A percentile compares a stretch with the other conserved stretches of the same genome.
phyloP scores from a whole-genome alignment of 2,797 vertebrate genomes.

The Botia kubotai region DNA sequence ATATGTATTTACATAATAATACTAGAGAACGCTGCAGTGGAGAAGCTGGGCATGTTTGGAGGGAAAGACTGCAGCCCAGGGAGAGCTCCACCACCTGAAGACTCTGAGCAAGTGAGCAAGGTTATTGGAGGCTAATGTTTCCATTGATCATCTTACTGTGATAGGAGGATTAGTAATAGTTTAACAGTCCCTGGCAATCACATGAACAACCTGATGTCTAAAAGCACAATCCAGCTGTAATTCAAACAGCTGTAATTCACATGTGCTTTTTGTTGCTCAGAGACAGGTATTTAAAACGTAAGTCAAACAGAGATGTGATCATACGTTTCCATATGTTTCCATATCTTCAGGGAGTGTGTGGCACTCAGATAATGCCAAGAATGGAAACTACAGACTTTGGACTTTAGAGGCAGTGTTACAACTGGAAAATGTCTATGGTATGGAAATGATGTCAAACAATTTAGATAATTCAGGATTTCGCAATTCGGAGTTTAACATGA shows the following conservation, averaged over 20 bases:
- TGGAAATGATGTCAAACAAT: neutral
- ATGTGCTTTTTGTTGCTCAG: neutral
- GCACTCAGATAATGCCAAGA: neutral
- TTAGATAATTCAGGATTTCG: too few relatives aligned
- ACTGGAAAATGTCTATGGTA: neutral
- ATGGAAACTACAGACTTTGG: conserved; percentile 15
- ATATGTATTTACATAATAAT: too few relatives aligned
- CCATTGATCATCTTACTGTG: neutral
- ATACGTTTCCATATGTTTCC: neutral
- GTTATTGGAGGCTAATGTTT: neutral
- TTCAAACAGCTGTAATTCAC: neutral
- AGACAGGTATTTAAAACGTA: neutral
- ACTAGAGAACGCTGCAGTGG: too few relatives aligned
- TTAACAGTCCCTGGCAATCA: neutral
- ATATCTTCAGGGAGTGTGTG: neutral
- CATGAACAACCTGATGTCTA: neutral
- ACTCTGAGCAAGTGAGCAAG: conserved; percentile 77
- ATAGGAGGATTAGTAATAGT: neutral
- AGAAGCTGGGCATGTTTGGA: too few relatives aligned
- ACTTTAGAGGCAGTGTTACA: neutral
- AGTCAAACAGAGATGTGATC: neutral
- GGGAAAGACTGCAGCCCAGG: conserved; percentile 91
- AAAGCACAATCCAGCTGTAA: neutral
- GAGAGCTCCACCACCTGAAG: conserved; percentile 89
- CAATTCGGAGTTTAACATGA: neutral